These are phyloP conservation scores for Leptodactylus fallax DNA, from an alignment of 2,797 vertebrate genomes.

Conservation along the genomic window DNA sequence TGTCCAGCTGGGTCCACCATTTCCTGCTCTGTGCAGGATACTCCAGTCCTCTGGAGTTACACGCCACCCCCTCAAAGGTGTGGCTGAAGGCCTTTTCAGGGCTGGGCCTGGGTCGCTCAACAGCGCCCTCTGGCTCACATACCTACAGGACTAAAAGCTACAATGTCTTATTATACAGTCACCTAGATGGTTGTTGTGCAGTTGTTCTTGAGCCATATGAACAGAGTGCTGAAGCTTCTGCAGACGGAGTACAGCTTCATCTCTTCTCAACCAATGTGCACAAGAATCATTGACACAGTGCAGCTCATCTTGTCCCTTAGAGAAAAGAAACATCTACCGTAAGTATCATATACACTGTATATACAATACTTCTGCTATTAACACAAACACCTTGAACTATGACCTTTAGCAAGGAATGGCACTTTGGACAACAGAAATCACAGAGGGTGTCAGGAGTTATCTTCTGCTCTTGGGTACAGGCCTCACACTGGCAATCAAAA, in stretches of 20 bases:
- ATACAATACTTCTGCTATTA: not conserved
- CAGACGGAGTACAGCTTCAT: slow-evolving; percentile 68
- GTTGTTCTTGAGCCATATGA: slow-evolving; percentile 74
- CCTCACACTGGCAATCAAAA: slow-evolving; percentile 86
- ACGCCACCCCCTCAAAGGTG: too few species aligned
- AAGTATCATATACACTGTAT: not conserved
- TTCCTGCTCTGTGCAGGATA: too few species aligned
- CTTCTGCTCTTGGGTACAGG: slow-evolving; percentile 76
- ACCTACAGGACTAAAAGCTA: not conserved
- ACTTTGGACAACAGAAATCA: slow-evolving; percentile 80
- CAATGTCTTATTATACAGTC: slow-evolving; percentile 40
- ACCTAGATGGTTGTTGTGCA: slow-evolving; percentile 80
- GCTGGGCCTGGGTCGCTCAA: too few species aligned
- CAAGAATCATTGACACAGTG: slow-evolving; percentile 71
- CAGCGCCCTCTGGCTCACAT: too few species aligned
- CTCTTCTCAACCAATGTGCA: slow-evolving; percentile 63
- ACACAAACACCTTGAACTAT: not conserved
- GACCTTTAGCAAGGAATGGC: slow-evolving; percentile 81
- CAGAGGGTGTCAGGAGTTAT: slow-evolving; percentile 21
- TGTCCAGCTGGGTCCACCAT: too few species aligned
- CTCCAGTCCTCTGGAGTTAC: too few species aligned
- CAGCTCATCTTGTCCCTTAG: slow-evolving; percentile 72
- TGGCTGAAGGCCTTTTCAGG: too few species aligned
- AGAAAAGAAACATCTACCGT: not conserved
- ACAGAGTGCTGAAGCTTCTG: slow-evolving; percentile 73